A percentile compares a stretch with the other conserved stretches of the same genome.
These are phyloP conservation scores for Clarias laeviceps DNA, from an alignment of 2,797 vertebrate species.

Conservation along the genomic window DNA sequence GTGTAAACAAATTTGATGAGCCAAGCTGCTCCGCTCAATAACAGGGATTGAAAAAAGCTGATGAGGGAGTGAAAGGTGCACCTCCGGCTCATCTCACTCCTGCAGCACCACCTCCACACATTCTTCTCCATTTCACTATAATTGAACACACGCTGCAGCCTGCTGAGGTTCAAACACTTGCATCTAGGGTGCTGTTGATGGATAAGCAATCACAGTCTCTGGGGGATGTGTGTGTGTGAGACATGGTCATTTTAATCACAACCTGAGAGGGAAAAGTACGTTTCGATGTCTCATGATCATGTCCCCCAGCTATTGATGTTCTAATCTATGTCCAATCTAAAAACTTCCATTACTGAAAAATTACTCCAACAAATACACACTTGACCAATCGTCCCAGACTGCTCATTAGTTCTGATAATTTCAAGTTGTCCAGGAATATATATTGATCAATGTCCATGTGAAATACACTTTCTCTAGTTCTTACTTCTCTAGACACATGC, in stretches of 20 bases:
- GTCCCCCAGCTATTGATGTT: constrained; percentile 39
- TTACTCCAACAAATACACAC: constrained; percentile 47
- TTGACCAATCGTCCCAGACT: constrained; percentile 12
- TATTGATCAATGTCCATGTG: constrained; percentile 32
- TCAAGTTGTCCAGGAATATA: constrained; percentile 2
- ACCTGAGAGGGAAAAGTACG: constrained; percentile 20
- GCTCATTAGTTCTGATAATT: constrained; percentile 36
- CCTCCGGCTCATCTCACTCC: constrained; percentile 52
- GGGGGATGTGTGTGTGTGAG: constrained; percentile 1
- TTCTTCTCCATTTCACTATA: constrained; percentile 44
- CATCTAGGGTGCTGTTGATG: constrained; percentile 40
- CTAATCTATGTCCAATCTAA: constrained; percentile 28
- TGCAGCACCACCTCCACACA: constrained; percentile 47
- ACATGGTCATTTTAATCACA: constrained; percentile 31
- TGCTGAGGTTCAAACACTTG: constrained; percentile 34
- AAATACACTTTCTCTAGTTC: neutral
- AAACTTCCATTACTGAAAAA: constrained; percentile 50
- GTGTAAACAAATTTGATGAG: constrained; percentile 66
- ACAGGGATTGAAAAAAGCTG: constrained; percentile 52
- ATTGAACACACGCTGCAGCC: constrained; percentile 42
- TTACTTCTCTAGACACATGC: too few species aligned
- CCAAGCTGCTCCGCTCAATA: constrained; percentile 54
- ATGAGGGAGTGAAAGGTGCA: constrained; percentile 62
- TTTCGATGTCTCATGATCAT: constrained; percentile 70
- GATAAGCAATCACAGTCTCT: constrained; percentile 40